These are phyloP conservation scores for Tenodera sinensis DNA, from an alignment of 2,888 invertebrate genomes.

Conservation along the genomic window DNA sequence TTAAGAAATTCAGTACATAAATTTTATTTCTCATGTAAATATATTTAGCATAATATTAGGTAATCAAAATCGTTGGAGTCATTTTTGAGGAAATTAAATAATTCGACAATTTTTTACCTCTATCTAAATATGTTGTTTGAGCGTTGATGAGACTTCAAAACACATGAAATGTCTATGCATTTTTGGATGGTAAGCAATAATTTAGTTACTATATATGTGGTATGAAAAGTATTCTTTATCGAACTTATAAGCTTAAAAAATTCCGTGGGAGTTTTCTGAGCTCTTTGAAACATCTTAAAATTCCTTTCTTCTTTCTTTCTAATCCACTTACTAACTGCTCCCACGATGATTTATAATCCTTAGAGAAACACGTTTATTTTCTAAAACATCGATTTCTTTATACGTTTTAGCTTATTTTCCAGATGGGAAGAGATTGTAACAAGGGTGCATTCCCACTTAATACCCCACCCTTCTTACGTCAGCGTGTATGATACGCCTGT, in stretches of 20 bases:
- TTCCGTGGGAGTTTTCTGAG: neutral
- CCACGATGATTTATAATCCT: neutral
- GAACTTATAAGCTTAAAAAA: neutral
- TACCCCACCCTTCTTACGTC: neutral
- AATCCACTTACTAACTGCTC: neutral
- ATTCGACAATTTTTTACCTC: too few relatives aligned
- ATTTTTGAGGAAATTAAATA: too few relatives aligned
- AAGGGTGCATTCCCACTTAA: neutral
- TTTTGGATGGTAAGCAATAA: too few relatives aligned
- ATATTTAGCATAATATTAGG: too few relatives aligned
- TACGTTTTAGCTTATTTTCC: neutral
- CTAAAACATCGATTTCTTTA: neutral
- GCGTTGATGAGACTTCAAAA: too few relatives aligned
- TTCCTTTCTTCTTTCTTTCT: neutral
- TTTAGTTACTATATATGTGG: too few relatives aligned
- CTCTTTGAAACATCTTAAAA: neutral
- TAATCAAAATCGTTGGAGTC: too few relatives aligned
- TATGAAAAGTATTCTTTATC: too few relatives aligned
- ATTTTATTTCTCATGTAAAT: too few relatives aligned
- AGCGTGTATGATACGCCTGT: neutral
- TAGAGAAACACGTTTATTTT: neutral
- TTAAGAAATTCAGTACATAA: too few relatives aligned
- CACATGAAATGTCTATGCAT: too few relatives aligned
- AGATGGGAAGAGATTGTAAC: neutral
- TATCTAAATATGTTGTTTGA: too few relatives aligned